phyloP scores from a whole-genome alignment of 2,888 invertebrate genomes.

The Drosophila melanosoma region DNA sequence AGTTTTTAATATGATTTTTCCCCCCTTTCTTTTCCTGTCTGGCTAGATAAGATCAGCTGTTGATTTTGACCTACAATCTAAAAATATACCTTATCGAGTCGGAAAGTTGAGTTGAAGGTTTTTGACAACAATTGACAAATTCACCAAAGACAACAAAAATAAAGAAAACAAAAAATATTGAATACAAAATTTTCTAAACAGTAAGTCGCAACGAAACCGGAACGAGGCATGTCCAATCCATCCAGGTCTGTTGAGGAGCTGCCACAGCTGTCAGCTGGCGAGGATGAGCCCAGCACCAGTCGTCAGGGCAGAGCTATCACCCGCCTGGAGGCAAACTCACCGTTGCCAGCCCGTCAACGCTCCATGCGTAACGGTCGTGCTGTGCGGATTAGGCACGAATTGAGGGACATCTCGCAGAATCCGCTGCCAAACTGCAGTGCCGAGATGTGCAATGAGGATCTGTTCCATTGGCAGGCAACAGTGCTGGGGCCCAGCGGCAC shows the following conservation, averaged over 20 bases:
- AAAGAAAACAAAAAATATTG: not conserved
- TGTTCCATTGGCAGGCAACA: constrained; percentile 59
- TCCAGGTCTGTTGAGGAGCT: constrained; percentile 9
- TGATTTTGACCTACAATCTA: not conserved
- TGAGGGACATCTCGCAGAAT: constrained; percentile 52
- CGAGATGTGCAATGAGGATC: constrained; percentile 45
- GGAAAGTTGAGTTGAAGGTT: not conserved
- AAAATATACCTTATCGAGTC: not conserved
- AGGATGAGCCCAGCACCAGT: constrained; percentile 48
- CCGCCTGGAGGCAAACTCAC: not conserved
- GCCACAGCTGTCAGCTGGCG: constrained; percentile 9
- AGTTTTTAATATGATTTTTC: no score
- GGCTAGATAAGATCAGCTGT: not conserved
- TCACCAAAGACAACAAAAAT: constrained; percentile 8
- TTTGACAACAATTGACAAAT: constrained; percentile 15
- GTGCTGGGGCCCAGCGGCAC: constrained; percentile 57
- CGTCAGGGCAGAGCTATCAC: constrained; percentile 3
- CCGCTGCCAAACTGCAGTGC: constrained; percentile 74
- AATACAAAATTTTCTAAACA: constrained; percentile 31
- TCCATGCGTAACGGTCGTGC: not conserved
- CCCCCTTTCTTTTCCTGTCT: no score
- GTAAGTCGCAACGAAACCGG: not conserved
- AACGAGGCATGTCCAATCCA: constrained; percentile 26
- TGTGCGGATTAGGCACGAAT: constrained; percentile 51
- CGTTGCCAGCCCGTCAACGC: not conserved